These are phyloP conservation scores for Gobio occitaniae DNA, from an alignment of 2,797 vertebrate genomes.

Conservation along the genomic window DNA sequence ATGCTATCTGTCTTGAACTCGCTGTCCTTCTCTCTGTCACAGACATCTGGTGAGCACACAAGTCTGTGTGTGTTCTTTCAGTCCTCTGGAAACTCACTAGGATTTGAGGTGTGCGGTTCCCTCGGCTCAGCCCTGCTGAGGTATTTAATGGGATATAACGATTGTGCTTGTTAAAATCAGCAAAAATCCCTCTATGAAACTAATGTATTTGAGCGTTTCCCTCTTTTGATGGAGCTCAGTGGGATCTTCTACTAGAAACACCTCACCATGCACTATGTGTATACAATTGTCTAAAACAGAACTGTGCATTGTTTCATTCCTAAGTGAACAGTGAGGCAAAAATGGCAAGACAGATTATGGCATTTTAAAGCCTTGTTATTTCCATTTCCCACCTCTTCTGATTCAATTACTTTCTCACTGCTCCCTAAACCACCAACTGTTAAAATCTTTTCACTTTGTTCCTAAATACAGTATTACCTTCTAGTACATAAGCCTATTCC, in stretches of 20 bases:
- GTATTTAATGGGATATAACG: slow-evolving; percentile 27
- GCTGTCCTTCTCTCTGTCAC: neutral
- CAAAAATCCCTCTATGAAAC: slow-evolving; percentile 27
- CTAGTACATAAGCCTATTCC: neutral
- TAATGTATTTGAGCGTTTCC: slow-evolving; percentile 5
- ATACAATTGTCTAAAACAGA: neutral
- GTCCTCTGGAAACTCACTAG: slow-evolving; percentile 4
- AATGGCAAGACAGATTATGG: neutral
- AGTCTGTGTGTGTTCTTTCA: slow-evolving; percentile 8
- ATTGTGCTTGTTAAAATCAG: slow-evolving; percentile 13
- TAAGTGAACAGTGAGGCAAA: neutral
- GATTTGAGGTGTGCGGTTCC: slow-evolving; percentile 14
- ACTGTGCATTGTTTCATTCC: neutral
- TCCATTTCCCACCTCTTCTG: slow-evolving; percentile 21
- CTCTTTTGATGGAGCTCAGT: slow-evolving; percentile 1
- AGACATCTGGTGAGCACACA: neutral
- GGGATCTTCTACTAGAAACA: neutral
- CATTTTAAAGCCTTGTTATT: slow-evolving; percentile 5
- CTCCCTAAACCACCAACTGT: neutral
- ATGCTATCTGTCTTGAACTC: neutral
- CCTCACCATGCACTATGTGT: neutral
- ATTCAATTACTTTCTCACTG: neutral
- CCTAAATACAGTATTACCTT: neutral
- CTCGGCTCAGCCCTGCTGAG: slow-evolving; percentile 10
- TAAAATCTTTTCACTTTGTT: slow-evolving; percentile 14